A percentile compares a stretch with the other conserved stretches of the same genome.
Conservation (phyloP, 2,113 vertebrate genomes). For the Dipodomys ordii region DNA sequence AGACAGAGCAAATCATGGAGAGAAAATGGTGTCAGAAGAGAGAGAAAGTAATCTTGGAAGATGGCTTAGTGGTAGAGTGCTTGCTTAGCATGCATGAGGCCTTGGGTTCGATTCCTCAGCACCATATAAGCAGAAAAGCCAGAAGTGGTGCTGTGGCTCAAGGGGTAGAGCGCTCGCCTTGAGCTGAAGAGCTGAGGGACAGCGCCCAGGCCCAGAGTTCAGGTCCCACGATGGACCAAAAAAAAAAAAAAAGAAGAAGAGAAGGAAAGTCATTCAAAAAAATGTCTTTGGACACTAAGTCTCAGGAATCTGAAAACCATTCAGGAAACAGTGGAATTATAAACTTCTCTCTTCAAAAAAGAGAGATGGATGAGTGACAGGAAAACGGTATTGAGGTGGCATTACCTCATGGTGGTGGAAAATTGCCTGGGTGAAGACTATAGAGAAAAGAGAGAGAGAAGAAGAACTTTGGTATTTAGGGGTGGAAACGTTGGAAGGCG, state of each 20-base stretch:
- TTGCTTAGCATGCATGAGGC: too few species aligned
- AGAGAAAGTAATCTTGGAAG: too few species aligned
- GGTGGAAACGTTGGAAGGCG: not conserved
- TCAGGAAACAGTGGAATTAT: not conserved
- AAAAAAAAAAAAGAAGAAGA: not conserved
- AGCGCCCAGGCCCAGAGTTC: too few species aligned
- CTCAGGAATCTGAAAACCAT: not conserved
- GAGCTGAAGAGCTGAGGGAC: too few species aligned
- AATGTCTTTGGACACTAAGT: not conserved
- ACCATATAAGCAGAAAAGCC: too few species aligned
- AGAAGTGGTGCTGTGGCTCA: too few species aligned
- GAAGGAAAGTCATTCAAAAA: not conserved
- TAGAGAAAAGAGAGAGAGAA: not conserved
- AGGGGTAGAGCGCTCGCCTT: too few species aligned
- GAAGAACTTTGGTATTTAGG: not conserved
- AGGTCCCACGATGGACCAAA: not conserved
- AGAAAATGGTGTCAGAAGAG: too few species aligned
- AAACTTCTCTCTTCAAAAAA: not conserved
- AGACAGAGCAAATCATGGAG: too few species aligned
- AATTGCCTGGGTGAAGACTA: not conserved
- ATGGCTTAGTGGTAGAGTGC: too few species aligned
- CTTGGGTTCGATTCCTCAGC: too few species aligned
- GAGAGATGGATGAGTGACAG: accelerated
- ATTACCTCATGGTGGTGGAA: not conserved
- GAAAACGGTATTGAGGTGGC: not conserved